phyloP scores from a whole-genome alignment of 2,888 invertebrate genomes.

The Lithophane socia region DNA sequence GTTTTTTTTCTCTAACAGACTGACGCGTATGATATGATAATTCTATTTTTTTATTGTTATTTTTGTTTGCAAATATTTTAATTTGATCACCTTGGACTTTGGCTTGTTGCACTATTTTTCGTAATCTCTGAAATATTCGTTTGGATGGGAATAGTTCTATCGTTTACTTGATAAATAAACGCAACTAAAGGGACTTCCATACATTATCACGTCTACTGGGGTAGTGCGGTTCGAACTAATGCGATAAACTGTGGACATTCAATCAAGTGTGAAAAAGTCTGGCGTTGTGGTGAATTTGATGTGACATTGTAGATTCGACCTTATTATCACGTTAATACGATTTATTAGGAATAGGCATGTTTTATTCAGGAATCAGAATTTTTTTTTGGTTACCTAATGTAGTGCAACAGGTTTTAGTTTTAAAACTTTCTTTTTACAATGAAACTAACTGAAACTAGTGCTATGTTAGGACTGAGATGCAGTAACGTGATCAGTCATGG shows the following conservation, averaged over 20 bases:
- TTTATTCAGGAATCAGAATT: background rate
- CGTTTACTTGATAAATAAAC: conserved; percentile 1
- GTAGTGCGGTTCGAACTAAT: conserved; percentile 25
- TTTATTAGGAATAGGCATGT: background rate
- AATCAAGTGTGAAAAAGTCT: conserved; percentile 33
- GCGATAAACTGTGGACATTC: conserved; percentile 33
- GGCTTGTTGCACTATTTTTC: conserved; percentile 61
- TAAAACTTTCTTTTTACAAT: conserved; percentile 41
- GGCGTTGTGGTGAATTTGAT: conserved; percentile 1
- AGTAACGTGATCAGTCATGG: conserved; percentile 80
- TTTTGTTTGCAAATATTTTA: conserved; percentile 55
- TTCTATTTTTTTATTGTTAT: conserved; percentile 60
- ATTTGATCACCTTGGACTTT: conserved; percentile 31
- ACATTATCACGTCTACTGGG: conserved; percentile 10
- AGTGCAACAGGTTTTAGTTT: conserved; percentile 49
- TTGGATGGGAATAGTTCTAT: conserved; percentile 5
- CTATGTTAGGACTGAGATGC: conserved; percentile 66
- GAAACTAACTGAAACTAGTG: conserved; percentile 63
- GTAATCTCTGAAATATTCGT: background rate
- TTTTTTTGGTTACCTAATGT: background rate
- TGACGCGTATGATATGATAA: conserved; percentile 61
- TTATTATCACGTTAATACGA: background rate
- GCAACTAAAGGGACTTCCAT: background rate
- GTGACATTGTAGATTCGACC: conserved; percentile 7
- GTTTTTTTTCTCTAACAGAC: conserved; percentile 60